Base-by-base conservation (phyloP, 2,797 vertebrate genomes). In the Podarcis siculus region DNA sequence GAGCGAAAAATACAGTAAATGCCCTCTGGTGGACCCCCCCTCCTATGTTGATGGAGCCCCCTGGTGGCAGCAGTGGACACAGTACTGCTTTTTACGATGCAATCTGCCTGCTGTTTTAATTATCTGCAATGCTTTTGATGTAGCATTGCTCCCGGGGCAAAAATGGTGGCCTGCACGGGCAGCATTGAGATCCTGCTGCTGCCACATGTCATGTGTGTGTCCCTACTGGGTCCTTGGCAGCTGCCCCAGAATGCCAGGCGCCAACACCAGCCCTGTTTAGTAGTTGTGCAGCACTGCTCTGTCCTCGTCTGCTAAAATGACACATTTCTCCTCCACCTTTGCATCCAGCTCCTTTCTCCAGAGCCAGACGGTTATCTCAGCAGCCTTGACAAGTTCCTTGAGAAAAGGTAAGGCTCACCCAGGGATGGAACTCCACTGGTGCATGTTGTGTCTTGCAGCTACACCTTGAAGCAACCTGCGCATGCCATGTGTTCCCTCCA, bases 341-440 rank as follows among this genome's bases (percentile, higher is more conserved):
- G 17, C 23, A 4, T 81, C 64, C 35, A 84, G 82, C 88, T 87
- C 6, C 76, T 15, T 1, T 82, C 69, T 27, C 55, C 55, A 4
- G 73, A 15, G 45, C 30, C 82, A 0, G 55, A 78, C 17, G 61
- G 6, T 1, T 93, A 92, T 0, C 10, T 89, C 92, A 92, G 90
- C 76, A 93, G 58, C 78, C 85, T 94, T 9, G 93, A 95, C 64
- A 93, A 85, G n/a, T 89, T 93, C 64, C 75, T 94, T 25, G 76
- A 1, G 78, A 92, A 95, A 72, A 95, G 92, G 94, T 95, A 85
- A 94, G 91, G 25, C 8, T 3, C n/a, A 30, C 32, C 7, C 19
- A 37, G 37, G 30, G 67, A 12, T 39, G 27, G 49, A 39, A 4
- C 25, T 19, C 76, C 67, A 13, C 10, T 12, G 32, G 32, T 35